phyloP scores from a whole-genome alignment of 2,797 vertebrate species.

The Acrocephalus scirpaceus region DNA sequence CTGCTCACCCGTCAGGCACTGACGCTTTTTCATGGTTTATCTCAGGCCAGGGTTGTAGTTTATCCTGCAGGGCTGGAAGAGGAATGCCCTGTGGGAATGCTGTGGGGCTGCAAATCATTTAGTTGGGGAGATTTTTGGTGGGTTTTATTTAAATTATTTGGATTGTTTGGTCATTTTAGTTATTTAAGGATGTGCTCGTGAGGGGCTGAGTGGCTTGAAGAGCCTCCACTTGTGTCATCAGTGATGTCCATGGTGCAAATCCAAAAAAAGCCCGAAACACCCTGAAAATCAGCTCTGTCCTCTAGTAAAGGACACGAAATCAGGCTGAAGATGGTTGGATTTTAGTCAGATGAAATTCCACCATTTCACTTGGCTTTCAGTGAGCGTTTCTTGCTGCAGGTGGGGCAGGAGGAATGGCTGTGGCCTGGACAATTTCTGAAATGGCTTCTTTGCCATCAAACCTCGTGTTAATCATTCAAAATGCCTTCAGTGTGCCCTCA shows the following conservation, averaged over 20 bases:
- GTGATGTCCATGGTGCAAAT: accelerated
- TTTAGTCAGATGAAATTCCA: not conserved
- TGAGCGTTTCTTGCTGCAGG: not conserved
- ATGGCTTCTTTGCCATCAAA: not conserved
- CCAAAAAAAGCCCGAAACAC: too few species aligned
- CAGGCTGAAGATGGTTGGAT: not conserved
- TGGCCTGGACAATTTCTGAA: not conserved
- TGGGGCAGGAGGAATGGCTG: not conserved
- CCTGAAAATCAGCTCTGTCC: not conserved
- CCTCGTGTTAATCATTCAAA: not conserved
- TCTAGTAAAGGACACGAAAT: not conserved
- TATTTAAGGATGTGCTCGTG: accelerated
- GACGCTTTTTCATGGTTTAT: accelerated
- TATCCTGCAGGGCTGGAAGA: not conserved
- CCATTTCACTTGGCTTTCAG: not conserved
- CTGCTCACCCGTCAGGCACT: not conserved
- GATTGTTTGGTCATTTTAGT: not conserved
- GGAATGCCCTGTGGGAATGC: not conserved
- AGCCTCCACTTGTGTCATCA: not conserved
- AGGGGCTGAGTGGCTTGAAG: not conserved
- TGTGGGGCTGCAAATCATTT: not conserved
- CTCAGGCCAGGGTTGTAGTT: accelerated
- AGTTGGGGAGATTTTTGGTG: too few species aligned
- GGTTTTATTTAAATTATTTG: not conserved
- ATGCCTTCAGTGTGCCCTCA: slow-evolving; percentile 31